A percentile compares a stretch with the other conserved stretches of the same genome.
These are phyloP conservation scores for Papilio glaucus DNA, from an alignment of 1,140 invertebrate species.

Conservation along the genomic window DNA sequence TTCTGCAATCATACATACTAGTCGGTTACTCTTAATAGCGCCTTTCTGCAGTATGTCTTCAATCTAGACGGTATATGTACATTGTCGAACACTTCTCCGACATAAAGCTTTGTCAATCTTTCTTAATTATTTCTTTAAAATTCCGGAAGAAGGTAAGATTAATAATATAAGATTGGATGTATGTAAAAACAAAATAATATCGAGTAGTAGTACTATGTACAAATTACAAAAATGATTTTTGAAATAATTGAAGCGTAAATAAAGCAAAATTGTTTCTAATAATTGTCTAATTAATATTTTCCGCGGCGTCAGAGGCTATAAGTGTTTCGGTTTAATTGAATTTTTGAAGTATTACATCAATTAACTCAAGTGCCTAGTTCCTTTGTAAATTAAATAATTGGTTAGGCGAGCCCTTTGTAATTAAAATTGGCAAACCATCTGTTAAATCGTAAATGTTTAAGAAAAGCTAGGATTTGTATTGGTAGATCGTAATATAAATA, in stretches of 20 bases:
- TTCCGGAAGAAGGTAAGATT: background rate
- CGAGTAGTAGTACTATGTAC: background rate
- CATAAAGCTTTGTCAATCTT: background rate
- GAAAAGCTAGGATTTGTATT: background rate
- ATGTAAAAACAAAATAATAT: background rate
- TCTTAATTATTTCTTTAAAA: background rate
- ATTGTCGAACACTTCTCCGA: no score
- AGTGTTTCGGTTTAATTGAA: background rate
- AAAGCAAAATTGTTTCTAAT: background rate
- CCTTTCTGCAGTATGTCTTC: no score
- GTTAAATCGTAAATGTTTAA: background rate
- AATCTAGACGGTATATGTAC: no score
- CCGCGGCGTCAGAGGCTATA: background rate
- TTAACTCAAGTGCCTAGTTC: background rate
- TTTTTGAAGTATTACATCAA: constrained; percentile 16
- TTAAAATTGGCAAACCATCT: constrained; percentile 14
- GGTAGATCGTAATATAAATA: no score
- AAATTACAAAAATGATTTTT: background rate
- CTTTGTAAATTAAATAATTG: constrained; percentile 24
- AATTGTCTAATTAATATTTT: constrained; percentile 2
- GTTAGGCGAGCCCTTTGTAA: constrained; percentile 8
- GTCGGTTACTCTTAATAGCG: no score
- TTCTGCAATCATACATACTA: no score
- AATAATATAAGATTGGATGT: background rate
- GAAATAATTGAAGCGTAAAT: background rate